Conservation (phyloP, 2,888 invertebrate species). For the Synanthedon vespiformis region DNA sequence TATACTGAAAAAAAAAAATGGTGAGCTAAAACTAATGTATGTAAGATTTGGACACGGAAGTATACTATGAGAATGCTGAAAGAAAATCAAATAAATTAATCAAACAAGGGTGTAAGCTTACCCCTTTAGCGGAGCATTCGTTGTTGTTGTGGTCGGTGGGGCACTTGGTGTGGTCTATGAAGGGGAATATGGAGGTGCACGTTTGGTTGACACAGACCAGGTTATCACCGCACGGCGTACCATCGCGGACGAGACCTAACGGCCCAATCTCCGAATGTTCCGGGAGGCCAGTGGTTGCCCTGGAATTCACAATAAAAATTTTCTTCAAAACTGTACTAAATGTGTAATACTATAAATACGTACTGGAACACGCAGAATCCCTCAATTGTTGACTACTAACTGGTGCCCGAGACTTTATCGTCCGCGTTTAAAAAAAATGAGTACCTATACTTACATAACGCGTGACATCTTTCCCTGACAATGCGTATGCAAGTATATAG, state of each 20-base stretch:
- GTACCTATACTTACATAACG: no score
- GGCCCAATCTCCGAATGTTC: conserved; percentile 76
- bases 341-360: no score
- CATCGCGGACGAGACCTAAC: conserved; percentile 92
- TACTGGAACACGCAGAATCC: no score
- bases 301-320: conserved; percentile 32
- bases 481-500: no score
- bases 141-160: conserved; percentile 88
- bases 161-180: conserved; percentile 88
- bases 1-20: no score
- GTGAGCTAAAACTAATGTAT: no score
- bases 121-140: conserved; percentile 96
- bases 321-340: no score
- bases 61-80: no score
- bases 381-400: no score
- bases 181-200: conserved; percentile 87
- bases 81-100: not conserved
- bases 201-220: conserved; percentile 95
- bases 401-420: no score
- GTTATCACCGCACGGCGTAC: conserved; percentile 93
- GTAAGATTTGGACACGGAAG: not conserved
- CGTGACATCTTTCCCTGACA: no score
- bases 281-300: conserved; percentile 80
- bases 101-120: conserved; percentile 65
- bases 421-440: no score